Base-by-base conservation (phyloP, 1,140 invertebrate genomes). In the Heliothis virescens region DNA sequence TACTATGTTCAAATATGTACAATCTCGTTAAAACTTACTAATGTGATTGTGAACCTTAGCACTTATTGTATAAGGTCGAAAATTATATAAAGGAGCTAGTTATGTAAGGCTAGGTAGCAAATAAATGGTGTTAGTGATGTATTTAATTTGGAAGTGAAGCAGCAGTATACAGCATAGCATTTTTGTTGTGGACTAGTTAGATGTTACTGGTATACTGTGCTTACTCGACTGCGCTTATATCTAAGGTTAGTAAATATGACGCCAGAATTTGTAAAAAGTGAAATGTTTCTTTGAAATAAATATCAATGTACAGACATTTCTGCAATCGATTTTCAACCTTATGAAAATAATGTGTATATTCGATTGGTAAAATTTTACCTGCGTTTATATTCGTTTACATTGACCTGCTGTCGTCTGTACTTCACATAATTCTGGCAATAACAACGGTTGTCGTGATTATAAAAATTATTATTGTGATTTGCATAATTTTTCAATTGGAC, bases 121-220 rank as follows among this genome's bases (percentile, higher is more conserved):
- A 60, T 60, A 16, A 48, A 53, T 52, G 47, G 67, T 71, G 74
- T 76, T 76, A 76, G 74, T 76, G 60, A 65, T 50, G 73, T 75
- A 65, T 76, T 75, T 41, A 65, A 76, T 63, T 57, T 34, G 15
- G 9, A 75, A 15, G 15, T 52, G 3, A 18, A 63, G 13, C n/a
- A 63, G 13, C n/a, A 76, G 21, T 26, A n/a, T 15, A 57, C 50
- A 65, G 15, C 63, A 62, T 63, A 63, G 47, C 15, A 12, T 41
- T 65, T 60, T 29, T 59, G 26, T 52, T 53, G 60, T 53, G 18
- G 29, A 63, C 15, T 29, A 65, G 18, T 34, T 65, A 48, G 48
- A 76, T 15, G 15, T 52, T 59, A 53, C 65, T 76, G 21, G 63
- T 76, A 52, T 53, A 53, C 21, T 34, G 74, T 65, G 47, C 15